Conservation (phyloP, 2,113 vertebrate species). For the Datnioides undecimradiatus region DNA sequence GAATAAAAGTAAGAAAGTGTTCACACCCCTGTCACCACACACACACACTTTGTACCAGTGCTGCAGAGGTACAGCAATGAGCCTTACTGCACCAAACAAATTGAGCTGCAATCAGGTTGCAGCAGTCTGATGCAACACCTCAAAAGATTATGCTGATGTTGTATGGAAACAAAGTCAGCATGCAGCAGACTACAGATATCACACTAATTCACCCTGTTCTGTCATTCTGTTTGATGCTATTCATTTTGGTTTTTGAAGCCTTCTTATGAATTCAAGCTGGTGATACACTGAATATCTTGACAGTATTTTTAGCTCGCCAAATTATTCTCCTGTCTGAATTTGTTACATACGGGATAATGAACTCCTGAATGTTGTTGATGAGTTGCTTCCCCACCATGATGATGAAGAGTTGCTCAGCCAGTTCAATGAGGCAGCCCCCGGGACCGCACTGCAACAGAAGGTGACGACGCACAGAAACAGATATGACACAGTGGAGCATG, state of each 20-base stretch:
- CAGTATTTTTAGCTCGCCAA: not conserved
- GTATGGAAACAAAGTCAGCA: no score
- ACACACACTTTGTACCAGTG: conserved; percentile 25
- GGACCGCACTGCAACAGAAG: conserved; percentile 81
- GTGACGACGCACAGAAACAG: conserved; percentile 26
- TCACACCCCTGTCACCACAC: no score
- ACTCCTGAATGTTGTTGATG: conserved; percentile 86
- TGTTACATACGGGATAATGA: conserved; percentile 85
- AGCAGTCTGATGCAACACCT: conserved; percentile 4
- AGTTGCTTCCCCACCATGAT: conserved; percentile 89
- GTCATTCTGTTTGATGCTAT: not conserved
- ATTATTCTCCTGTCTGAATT: not conserved
- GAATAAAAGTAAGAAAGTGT: no score
- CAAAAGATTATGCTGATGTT: no score
- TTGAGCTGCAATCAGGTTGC: conserved; percentile 10
- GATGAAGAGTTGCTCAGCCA: conserved; percentile 88
- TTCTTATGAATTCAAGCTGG: not conserved
- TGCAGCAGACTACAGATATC: no score
- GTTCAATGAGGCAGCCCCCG: conserved; percentile 84
- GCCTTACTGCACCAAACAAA: conserved; percentile 41
- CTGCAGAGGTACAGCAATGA: conserved; percentile 42
- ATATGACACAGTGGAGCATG: not conserved
- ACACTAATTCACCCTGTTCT: not conserved
- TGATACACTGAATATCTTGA: not conserved
- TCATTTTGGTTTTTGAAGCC: not conserved